Conservation (phyloP, 2,888 invertebrate genomes). For the Ectemnius continuus region DNA sequence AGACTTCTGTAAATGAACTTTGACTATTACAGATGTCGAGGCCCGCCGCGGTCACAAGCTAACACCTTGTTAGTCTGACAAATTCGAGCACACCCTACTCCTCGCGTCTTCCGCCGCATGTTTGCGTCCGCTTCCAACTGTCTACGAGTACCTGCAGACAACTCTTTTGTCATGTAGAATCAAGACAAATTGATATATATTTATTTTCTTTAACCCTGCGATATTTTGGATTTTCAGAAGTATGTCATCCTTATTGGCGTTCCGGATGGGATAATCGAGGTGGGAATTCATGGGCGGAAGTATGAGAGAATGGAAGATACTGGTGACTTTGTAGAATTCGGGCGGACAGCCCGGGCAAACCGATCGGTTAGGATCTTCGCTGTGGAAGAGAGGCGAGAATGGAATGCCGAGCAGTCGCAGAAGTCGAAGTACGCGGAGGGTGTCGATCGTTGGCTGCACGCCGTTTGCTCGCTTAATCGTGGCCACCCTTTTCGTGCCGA, state of each 20-base stretch:
- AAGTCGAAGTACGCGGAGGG: constrained; percentile 57
- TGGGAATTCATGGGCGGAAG: no score
- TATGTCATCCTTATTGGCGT: no score
- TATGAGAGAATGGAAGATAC: no score
- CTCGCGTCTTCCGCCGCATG: constrained; percentile 47
- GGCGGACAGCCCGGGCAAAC: constrained; percentile 6
- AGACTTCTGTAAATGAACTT: constrained; percentile 70
- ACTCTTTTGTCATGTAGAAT: constrained; percentile 29
- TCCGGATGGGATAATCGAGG: no score
- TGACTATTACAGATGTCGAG: constrained; percentile 75
- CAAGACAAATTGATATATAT: background rate
- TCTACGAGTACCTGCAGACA: constrained; percentile 28
- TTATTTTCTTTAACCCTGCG: no score
- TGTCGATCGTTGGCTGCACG: constrained; percentile 55
- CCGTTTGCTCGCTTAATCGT: constrained; percentile 59
- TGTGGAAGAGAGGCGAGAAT: constrained; percentile 61
- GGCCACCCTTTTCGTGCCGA: constrained; percentile 34
- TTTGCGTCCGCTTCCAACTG: constrained; percentile 38
- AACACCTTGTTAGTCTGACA: constrained; percentile 77
- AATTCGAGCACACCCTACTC: constrained; percentile 69
- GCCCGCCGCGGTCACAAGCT: constrained; percentile 69
- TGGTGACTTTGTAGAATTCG: background rate
- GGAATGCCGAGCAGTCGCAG: constrained; percentile 63
- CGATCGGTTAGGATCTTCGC: constrained; percentile 38
- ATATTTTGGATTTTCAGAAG: no score